Evolutionary conservation across 2,113 vertebrate species (phyloP).

Genomic region (Sylvia atricapilla): DNA sequence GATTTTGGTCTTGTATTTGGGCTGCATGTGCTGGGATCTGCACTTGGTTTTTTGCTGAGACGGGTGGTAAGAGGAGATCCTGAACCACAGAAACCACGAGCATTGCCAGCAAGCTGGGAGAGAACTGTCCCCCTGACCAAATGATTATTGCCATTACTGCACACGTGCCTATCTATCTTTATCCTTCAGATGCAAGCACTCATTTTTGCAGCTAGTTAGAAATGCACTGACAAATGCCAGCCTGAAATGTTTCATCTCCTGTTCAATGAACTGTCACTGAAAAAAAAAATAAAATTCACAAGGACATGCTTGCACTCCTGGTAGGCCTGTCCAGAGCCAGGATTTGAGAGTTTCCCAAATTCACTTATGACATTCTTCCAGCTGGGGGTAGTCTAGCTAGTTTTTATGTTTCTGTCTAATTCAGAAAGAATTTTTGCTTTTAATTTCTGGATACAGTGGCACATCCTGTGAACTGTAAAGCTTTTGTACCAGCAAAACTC

Average conservation of each 20-base stretch:
- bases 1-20: neutral
- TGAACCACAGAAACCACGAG: neutral
- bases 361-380: neutral
- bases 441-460: neutral
- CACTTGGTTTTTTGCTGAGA: neutral
- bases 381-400: neutral
- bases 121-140: neutral
- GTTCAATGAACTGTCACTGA: constrained; percentile 17
- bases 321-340: neutral
- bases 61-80: neutral
- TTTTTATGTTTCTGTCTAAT: neutral
- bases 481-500: neutral
- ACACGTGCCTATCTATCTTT: neutral
- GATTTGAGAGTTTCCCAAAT: neutral
- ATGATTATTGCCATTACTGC: neutral
- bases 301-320: neutral
- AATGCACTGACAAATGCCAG: constrained; percentile 13
- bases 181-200: neutral
- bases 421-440: neutral
- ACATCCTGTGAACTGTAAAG: neutral
- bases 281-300: neutral
- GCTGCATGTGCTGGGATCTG: neutral
- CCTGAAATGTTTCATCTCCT: neutral
- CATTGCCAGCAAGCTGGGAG: neutral
- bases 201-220: neutral